Conservation (phyloP, 2,113 vertebrate species). For the Thamnophis sirtalis region DNA sequence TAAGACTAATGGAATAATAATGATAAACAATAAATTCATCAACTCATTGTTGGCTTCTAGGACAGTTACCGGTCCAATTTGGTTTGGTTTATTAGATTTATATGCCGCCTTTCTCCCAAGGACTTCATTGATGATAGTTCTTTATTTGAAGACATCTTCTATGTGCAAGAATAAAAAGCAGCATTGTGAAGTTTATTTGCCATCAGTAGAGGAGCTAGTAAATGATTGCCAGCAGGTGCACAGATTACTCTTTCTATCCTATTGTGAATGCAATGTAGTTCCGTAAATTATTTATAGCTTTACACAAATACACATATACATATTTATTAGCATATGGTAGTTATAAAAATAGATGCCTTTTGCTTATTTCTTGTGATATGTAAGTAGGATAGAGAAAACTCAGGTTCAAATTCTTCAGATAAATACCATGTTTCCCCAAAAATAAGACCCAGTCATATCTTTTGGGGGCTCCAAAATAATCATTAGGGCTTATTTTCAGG, state of each 20-base stretch:
- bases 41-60: not conserved
- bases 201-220: not conserved
- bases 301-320: not conserved
- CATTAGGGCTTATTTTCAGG: too few species aligned
- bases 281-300: not conserved
- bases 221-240: not conserved
- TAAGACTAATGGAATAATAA: not conserved
- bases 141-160: not conserved
- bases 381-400: not conserved
- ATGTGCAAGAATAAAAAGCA: not conserved
- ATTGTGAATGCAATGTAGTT: not conserved
- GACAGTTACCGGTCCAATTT: not conserved
- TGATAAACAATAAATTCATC: not conserved
- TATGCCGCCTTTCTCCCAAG: too few species aligned
- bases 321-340: not conserved
- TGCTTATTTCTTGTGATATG: not conserved
- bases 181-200: not conserved
- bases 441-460: too few species aligned
- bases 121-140: not conserved
- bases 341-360: not conserved
- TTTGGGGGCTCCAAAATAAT: too few species aligned
- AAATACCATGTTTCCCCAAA: not conserved
- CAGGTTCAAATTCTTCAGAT: not conserved
- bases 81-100: too few species aligned
- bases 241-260: not conserved